These are phyloP conservation scores for Plagodis pulveraria DNA, from an alignment of 2,888 invertebrate species.

Conservation along the genomic window DNA sequence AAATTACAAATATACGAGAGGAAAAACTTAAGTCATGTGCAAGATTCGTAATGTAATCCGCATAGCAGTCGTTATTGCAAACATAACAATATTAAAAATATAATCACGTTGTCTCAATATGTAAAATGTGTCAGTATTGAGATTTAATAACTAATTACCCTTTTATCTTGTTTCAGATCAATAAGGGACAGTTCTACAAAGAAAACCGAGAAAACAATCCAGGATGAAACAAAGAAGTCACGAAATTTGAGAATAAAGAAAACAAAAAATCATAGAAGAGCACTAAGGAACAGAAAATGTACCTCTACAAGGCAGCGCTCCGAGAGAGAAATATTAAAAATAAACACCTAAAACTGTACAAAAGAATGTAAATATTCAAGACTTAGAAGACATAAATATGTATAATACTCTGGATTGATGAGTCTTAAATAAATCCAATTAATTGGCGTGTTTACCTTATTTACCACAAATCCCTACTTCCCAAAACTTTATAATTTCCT, in stretches of 20 bases:
- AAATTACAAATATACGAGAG: no score
- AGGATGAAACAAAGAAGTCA: conserved; percentile 2
- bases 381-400: not conserved
- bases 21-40: no score
- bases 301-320: not conserved
- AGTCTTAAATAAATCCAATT: conserved; percentile 63
- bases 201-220: conserved; percentile 1
- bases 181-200: not conserved
- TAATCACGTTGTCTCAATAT: not conserved
- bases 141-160: not conserved
- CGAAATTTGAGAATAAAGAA: not conserved
- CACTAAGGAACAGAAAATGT: not conserved
- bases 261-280: not conserved
- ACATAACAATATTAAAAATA: no score
- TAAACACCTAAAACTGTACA: no score
- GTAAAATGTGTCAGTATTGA: not conserved
- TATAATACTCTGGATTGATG: not conserved
- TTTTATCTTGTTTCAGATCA: conserved; percentile 16
- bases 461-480: conserved; percentile 33
- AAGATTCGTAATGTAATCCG: no score
- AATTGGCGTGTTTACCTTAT: conserved; percentile 66
- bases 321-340: not conserved
- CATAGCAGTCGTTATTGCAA: no score
- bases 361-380: not conserved
- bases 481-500: not conserved